phyloP scores from a whole-genome alignment of 2,888 invertebrate genomes.

The Hedya salicella region DNA sequence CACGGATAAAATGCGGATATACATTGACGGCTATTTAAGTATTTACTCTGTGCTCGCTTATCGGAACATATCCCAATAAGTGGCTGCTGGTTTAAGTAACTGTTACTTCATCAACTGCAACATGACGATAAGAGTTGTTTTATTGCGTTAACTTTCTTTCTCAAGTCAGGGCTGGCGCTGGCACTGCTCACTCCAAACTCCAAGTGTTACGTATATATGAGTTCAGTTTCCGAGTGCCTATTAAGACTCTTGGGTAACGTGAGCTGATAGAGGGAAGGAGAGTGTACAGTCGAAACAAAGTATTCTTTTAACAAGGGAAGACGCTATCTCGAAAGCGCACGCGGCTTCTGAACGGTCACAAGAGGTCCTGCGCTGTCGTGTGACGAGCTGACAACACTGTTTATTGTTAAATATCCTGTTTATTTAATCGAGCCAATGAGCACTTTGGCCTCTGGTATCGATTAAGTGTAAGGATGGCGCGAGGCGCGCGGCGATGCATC shows the following conservation, averaged over 20 bases:
- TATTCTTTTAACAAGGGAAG: background rate
- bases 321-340: background rate
- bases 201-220: too few relatives aligned
- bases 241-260: constrained; percentile 1
- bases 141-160: background rate
- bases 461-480: constrained; percentile 32
- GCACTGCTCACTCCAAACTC: too few relatives aligned
- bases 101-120: constrained; percentile 15
- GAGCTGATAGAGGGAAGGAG: background rate
- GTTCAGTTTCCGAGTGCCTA: constrained; percentile 1
- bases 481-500: constrained; percentile 44
- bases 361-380: constrained; percentile 9
- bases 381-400: constrained; percentile 10
- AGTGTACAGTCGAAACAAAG: constrained; percentile 1
- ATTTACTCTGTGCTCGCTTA: background rate
- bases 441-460: constrained; percentile 39
- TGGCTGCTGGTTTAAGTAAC: constrained; percentile 5
- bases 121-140: constrained; percentile 19
- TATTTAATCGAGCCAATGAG: constrained; percentile 14
- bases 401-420: constrained; percentile 42
- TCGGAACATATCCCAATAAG: background rate
- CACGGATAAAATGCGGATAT: background rate
- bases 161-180: too few relatives aligned
- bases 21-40: background rate
- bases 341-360: background rate